Conservation (phyloP, 1,140 invertebrate species). For the Bombus haemorrhoidalis region DNA sequence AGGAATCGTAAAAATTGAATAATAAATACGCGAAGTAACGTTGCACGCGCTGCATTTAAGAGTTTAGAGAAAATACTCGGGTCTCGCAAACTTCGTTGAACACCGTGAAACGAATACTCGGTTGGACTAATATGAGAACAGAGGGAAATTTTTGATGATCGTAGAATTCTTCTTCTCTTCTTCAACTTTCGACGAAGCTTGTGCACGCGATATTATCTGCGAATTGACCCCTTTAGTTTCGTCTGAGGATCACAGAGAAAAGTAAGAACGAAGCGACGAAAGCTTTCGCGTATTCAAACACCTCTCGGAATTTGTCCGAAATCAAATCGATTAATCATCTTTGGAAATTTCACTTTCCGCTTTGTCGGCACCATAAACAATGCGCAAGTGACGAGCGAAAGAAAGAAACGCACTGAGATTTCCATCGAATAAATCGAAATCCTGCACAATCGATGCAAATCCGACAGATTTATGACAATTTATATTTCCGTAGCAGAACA, state of each 20-base stretch:
- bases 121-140: background rate
- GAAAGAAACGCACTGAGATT: background rate
- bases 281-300: background rate
- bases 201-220: background rate
- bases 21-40: background rate
- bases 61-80: background rate
- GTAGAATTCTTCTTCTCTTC: background rate
- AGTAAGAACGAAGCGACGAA: background rate
- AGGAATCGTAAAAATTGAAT: background rate
- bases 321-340: background rate
- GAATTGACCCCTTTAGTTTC: background rate
- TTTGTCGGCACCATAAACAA: background rate
- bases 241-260: background rate
- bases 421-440: background rate
- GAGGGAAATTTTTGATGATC: background rate
- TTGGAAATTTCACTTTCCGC: background rate
- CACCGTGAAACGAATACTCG: background rate
- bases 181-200: background rate
- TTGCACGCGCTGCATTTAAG: too few species aligned
- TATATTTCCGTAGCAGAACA: background rate
- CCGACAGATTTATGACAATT: background rate
- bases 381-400: background rate
- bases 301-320: background rate
- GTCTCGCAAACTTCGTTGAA: background rate
- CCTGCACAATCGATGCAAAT: background rate